A percentile compares a stretch with the other conserved stretches of the same genome.
Evolutionary conservation across 2,113 vertebrate genomes (phyloP).

Genomic region (Tichodroma muraria): DNA sequence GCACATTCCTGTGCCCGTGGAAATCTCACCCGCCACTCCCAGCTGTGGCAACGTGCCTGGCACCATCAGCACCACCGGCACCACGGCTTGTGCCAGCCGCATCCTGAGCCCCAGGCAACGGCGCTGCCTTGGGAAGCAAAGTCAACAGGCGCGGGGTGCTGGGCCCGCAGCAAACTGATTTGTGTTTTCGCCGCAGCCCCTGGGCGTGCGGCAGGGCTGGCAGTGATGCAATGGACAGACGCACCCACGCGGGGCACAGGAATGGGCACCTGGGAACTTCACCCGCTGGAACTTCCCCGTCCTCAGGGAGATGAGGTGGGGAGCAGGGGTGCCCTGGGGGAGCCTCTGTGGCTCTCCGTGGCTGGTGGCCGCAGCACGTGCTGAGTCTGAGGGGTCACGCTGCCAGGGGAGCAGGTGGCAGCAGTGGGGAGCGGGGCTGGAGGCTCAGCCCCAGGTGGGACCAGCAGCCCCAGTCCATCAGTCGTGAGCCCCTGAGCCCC

Average conservation of each 20-base stretch:
- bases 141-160: background rate
- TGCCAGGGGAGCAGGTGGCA: background rate
- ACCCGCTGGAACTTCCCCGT: too few species aligned
- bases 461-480: too few species aligned
- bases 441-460: accelerated
- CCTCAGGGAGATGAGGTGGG: too few species aligned
- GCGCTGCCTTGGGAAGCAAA: background rate
- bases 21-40: background rate
- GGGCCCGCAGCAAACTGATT: accelerated
- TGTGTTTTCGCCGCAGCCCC: too few species aligned
- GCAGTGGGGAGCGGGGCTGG: background rate
- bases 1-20: background rate
- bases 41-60: background rate
- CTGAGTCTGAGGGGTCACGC: background rate
- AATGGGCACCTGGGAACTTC: background rate
- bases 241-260: accelerated
- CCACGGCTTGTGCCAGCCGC: background rate
- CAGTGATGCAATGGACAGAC: accelerated
- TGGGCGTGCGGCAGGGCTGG: background rate
- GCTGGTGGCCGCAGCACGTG: background rate
- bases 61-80: background rate
- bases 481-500: too few species aligned
- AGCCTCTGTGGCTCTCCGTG: accelerated
- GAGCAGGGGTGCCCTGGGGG: background rate
- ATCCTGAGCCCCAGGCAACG: background rate